These are phyloP conservation scores for Gerris buenoi DNA, from an alignment of 1,140 invertebrate genomes.

Conservation along the genomic window DNA sequence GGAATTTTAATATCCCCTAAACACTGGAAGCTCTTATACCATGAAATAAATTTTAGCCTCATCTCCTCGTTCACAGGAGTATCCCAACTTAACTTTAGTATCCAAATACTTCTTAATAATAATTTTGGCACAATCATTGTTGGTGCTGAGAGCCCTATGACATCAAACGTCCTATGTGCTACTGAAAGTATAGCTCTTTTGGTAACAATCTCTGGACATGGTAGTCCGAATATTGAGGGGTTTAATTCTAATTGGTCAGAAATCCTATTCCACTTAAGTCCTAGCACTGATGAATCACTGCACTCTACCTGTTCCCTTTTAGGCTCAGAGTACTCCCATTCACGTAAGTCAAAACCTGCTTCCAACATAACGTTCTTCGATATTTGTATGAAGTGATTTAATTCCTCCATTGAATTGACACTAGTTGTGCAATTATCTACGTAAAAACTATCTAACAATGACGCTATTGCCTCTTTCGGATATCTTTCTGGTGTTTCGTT, in stretches of 20 bases:
- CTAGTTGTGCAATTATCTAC: not conserved
- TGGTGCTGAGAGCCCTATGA: not conserved
- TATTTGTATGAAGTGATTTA: not conserved
- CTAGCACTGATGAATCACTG: not conserved
- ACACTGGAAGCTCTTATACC: not conserved
- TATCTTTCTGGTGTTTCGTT: not conserved
- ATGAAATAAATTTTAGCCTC: not conserved
- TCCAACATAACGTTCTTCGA: not conserved
- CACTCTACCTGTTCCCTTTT: not conserved
- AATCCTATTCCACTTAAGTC: not conserved
- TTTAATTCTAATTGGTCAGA: not conserved
- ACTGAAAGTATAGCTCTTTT: not conserved
- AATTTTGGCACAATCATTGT: not conserved
- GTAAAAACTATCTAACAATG: not conserved
- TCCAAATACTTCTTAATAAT: not conserved
- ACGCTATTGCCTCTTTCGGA: not conserved
- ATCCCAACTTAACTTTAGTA: not conserved
- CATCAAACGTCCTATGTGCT: not conserved
- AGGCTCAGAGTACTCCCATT: not conserved
- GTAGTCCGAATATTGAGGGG: not conserved
- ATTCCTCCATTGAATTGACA: not conserved
- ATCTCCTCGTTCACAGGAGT: not conserved
- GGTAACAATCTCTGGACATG: not conserved
- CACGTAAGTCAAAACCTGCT: not conserved
- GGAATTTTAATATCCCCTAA: not conserved